Evolutionary conservation across 2,113 vertebrate genomes (phyloP).

Genomic region (Oreocharis arfaki): DNA sequence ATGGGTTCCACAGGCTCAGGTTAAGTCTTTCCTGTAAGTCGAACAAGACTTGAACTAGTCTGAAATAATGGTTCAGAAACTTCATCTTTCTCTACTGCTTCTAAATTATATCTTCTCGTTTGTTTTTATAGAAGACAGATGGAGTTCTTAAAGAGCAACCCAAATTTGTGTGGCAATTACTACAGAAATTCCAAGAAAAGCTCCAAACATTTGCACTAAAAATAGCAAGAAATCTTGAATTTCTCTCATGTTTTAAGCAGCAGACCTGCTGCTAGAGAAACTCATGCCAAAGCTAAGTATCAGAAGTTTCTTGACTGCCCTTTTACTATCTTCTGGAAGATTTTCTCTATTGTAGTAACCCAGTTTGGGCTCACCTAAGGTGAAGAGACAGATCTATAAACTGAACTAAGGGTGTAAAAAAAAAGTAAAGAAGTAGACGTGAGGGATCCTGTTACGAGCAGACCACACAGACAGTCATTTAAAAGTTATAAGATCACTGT

Average conservation of each 20-base stretch:
- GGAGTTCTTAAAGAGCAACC: neutral
- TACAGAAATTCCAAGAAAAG: neutral
- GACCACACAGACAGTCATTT: neutral
- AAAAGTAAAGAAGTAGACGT: neutral
- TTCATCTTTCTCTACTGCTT: neutral
- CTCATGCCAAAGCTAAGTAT: neutral
- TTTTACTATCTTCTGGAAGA: neutral
- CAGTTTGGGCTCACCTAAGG: neutral
- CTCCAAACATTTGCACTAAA: neutral
- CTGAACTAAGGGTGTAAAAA: neutral
- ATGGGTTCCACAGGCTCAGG: rapidly evolving
- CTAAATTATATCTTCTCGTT: neutral
- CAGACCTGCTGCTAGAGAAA: neutral
- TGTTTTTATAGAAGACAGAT: neutral
- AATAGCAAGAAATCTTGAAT: neutral
- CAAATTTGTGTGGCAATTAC: neutral
- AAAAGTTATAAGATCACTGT: neutral
- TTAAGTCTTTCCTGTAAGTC: neutral
- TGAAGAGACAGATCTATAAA: neutral
- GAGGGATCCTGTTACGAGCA: neutral
- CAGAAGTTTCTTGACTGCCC: neutral
- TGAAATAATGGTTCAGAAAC: neutral
- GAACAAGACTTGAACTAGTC: neutral
- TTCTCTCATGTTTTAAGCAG: neutral
- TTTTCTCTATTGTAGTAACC: neutral